Evolutionary conservation across 1,140 invertebrate species (phyloP), one percentile per base, ranked within the genome.

Genomic region (Sinonovacula constricta): DNA sequence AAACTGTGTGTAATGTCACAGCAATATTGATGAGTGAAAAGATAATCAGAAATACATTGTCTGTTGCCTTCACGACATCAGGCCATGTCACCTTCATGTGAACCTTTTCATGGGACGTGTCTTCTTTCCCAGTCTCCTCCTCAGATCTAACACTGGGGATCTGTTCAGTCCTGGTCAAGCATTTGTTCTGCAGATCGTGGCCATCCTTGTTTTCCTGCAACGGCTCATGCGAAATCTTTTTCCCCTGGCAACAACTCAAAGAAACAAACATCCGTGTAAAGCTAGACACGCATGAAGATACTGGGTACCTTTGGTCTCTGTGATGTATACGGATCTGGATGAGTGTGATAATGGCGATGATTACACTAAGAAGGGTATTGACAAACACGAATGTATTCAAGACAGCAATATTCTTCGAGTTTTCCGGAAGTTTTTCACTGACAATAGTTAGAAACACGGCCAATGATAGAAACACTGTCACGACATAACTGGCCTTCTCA

Each of bases 391-490:
- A 84, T 78, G 85, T 87, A 92, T 93, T 92, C 26, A 93, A 90
- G 34, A 93, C 87, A 45, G 93, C 93, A 22, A 93, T 91, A 51
- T 89, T 92, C 79, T 92, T 92, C 4, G 92, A 93, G 2, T 92
- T 93, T 83, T 92, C 91, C 5, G 93, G 93, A 88, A 93, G 91
- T 69, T 92, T 92, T 80, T 93, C 92, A 31, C 91, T 92, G 56
- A 93, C 92, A 69, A 92, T 92, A 60, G 93, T 87, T 88, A 93
- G 92, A 84, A 93, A 93, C 24, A 93, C 92, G 53, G 91, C 92
- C 80, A 93, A 92, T 3, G 93, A 91, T 12, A 93, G 87, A 7
- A 93, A 88, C 18, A 93, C 91, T 5, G 93, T 93, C 31, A 93
- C 87, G 22, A 92, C 92, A 26, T 93, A 90, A 10, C 92, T 90